Percentiles rank a stretch among this genome's conserved stretches.
Evolutionary conservation across 2,113 vertebrate species (phyloP).

Genomic region (Pseudorectes ferrugineus): DNA sequence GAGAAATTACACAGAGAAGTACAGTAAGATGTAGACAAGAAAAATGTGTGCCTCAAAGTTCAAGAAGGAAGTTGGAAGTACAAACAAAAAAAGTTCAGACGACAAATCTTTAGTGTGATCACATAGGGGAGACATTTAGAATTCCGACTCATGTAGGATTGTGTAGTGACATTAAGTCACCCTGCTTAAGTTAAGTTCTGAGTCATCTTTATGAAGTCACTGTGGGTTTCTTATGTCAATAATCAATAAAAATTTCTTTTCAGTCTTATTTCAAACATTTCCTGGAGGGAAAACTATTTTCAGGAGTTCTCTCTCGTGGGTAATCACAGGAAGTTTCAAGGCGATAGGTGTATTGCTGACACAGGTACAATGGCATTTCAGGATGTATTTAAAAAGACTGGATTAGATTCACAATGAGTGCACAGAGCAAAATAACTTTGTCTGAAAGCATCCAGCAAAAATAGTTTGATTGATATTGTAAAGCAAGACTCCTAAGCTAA

Average conservation of each 20-base stretch:
- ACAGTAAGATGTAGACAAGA: not conserved
- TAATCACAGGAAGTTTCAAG: not conserved
- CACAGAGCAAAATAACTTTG: not conserved
- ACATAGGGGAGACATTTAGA: not conserved
- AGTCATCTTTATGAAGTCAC: conserved; percentile 47
- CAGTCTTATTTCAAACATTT: not conserved
- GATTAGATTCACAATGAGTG: not conserved
- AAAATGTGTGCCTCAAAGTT: not conserved
- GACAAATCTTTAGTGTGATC: not conserved
- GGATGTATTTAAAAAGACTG: not conserved
- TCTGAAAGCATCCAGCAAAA: not conserved
- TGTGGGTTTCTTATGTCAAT: not conserved
- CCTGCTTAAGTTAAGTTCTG: not conserved
- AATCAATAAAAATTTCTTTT: conserved; percentile 1
- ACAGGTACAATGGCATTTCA: not conserved
- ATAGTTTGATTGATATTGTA: not conserved
- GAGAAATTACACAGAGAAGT: not conserved
- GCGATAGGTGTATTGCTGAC: not conserved
- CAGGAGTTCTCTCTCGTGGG: not conserved
- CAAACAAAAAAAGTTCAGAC: not conserved
- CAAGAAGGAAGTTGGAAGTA: not conserved
- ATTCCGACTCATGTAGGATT: not conserved
- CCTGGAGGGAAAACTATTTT: not conserved
- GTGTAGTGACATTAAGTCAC: not conserved
- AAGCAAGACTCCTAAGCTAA: not conserved